A percentile compares a stretch with the other conserved stretches of the same genome.
Evolutionary conservation across 2,797 vertebrate species (phyloP).

Genomic region (Aulostomus chinensis): DNA sequence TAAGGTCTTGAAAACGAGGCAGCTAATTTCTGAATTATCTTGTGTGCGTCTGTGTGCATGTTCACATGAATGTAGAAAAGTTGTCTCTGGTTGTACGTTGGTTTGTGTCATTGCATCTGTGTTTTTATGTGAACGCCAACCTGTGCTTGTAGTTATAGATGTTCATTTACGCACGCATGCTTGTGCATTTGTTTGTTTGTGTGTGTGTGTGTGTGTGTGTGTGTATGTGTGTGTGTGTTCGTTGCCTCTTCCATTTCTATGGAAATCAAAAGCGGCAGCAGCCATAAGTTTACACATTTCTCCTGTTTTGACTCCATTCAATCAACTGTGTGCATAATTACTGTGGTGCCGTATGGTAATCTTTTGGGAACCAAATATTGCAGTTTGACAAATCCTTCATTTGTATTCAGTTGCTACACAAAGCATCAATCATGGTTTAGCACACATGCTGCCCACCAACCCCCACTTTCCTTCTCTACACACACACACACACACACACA

Average conservation of each 20-base stretch:
- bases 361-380: conserved; percentile 85
- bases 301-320: conserved; percentile 82
- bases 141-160: conserved; percentile 16
- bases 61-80: neutral
- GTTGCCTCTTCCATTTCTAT: conserved; percentile 75
- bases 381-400: conserved; percentile 86
- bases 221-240: conserved; percentile 40
- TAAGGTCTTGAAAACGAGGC: too few species aligned
- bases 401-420: conserved; percentile 84
- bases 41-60: neutral
- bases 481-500: conserved; percentile 1
- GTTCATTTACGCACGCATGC: conserved; percentile 11
- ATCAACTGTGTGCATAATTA: conserved; percentile 86
- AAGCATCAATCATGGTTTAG: conserved; percentile 83
- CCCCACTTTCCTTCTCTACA: conserved; percentile 24
- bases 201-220: conserved; percentile 21
- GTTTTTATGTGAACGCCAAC: too few species aligned
- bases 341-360: conserved; percentile 79
- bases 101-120: too few species aligned
- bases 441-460: conserved; percentile 65
- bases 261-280: conserved; percentile 75
- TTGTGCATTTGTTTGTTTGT: conserved; percentile 16
- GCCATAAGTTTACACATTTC: conserved; percentile 79
- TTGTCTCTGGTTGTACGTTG: too few species aligned
- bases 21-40: neutral